Conservation (phyloP, 92 coral and sea anemone species). For the Palythoa caribaeorum region DNA sequence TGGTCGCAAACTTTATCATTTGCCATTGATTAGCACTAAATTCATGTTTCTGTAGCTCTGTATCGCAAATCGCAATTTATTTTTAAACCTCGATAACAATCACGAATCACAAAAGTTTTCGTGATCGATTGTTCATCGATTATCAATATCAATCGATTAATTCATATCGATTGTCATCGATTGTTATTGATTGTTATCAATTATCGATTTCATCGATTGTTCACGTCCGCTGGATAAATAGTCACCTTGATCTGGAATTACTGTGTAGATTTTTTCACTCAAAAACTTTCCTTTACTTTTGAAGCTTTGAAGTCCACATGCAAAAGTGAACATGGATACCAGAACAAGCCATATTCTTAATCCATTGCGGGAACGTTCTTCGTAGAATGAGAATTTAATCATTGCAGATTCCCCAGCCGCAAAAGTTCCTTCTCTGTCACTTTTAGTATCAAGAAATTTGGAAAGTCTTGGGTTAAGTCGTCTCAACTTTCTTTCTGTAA, state of each 20-base stretch:
- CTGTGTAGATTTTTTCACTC: slow-evolving; percentile 13
- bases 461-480: not conserved
- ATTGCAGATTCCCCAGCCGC: not conserved
- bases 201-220: not conserved
- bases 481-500: not conserved
- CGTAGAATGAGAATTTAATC: slow-evolving; percentile 2
- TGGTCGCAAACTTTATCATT: no score
- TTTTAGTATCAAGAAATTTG: not conserved
- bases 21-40: no score
- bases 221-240: not conserved
- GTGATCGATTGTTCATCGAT: no score
- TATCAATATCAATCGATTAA: no score
- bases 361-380: slow-evolving; percentile 28
- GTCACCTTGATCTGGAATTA: slow-evolving; percentile 20
- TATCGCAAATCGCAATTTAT: no score
- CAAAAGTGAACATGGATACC: slow-evolving; percentile 25
- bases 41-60: no score
- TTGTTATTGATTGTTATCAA: no score
- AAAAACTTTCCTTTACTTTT: slow-evolving; percentile 23
- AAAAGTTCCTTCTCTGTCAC: not conserved
- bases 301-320: slow-evolving; percentile 28
- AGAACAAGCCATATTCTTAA: slow-evolving; percentile 21
- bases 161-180: no score
- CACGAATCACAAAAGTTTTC: no score
- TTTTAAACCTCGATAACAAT: no score